A percentile compares a stretch with the other conserved stretches of the same genome.
These are phyloP conservation scores for Montipora foliosa DNA, from an alignment of 64 coral and sea anemone species.

Conservation along the genomic window DNA sequence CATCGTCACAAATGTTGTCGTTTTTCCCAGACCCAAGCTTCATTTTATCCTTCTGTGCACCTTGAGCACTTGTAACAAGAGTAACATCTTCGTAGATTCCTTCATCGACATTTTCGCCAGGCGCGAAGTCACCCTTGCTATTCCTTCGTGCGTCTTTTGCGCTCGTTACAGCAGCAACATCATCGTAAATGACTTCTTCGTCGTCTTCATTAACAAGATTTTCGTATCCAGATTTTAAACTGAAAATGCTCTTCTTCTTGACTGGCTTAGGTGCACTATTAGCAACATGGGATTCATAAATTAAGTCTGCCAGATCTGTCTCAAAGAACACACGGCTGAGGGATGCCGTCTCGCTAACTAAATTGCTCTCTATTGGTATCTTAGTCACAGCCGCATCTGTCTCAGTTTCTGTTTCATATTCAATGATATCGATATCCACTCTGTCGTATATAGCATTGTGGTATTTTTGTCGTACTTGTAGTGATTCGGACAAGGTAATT, in stretches of 20 bases:
- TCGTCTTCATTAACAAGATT: background rate
- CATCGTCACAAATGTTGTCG: too few relatives aligned
- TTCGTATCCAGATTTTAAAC: background rate
- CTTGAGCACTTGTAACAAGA: background rate
- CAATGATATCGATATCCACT: background rate
- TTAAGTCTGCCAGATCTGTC: background rate
- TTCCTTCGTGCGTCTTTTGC: background rate
- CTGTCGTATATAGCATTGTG: conserved; percentile 7
- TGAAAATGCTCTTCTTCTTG: background rate
- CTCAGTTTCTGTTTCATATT: background rate
- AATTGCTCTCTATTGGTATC: background rate
- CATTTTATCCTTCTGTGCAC: background rate
- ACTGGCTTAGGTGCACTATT: background rate
- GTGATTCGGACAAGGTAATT: background rate
- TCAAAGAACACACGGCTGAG: background rate
- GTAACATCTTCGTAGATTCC: background rate
- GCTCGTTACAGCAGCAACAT: background rate
- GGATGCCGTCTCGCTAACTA: background rate
- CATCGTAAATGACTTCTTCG: background rate
- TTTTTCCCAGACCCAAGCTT: too few relatives aligned
- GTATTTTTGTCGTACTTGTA: background rate
- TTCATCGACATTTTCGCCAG: background rate
- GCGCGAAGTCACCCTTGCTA: background rate
- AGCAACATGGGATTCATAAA: background rate
- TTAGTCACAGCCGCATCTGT: background rate